Evolutionary conservation across 2,888 invertebrate species (phyloP).

Genomic region (Nomada goodeniana): DNA sequence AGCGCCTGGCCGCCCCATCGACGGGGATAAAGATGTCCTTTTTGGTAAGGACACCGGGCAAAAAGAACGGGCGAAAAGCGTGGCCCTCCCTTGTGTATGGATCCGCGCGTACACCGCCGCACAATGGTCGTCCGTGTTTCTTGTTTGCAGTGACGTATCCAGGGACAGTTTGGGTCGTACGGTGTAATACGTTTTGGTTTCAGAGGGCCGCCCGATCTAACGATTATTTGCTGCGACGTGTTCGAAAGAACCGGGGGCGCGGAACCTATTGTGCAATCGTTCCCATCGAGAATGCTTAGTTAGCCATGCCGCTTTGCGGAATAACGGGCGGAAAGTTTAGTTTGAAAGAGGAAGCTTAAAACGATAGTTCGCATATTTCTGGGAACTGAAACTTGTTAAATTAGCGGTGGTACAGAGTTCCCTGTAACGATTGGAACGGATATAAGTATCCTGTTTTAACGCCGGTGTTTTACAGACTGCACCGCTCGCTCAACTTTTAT

Average conservation of each 20-base stretch:
- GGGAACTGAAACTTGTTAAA: neutral
- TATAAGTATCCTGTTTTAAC: no score
- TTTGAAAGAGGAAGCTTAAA: no score
- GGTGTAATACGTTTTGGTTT: neutral
- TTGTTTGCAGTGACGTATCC: conserved; percentile 59
- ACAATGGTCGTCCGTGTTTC: conserved; percentile 42
- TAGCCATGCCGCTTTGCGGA: neutral
- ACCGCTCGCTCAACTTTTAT: no score
- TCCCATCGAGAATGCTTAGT: neutral
- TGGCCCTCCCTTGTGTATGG: conserved; percentile 38
- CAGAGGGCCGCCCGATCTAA: neutral
- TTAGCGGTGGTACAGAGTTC: neutral
- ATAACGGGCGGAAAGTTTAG: no score
- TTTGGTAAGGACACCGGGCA: conserved; percentile 59
- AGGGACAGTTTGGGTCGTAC: conserved; percentile 30
- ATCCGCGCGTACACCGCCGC: conserved; percentile 24
- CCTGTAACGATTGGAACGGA: no score
- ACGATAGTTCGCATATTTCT: no score
- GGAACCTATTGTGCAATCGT: neutral
- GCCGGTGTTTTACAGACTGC: no score
- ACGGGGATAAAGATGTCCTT: conserved; percentile 66
- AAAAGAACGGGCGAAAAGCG: conserved; percentile 57
- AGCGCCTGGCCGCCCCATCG: conserved; percentile 57
- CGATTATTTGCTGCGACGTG: neutral
- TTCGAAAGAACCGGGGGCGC: neutral